Percentiles rank a stretch among this genome's conserved stretches.
Evolutionary conservation across 2,797 vertebrate species (phyloP).

Genomic region (Cichlasoma orientale): DNA sequence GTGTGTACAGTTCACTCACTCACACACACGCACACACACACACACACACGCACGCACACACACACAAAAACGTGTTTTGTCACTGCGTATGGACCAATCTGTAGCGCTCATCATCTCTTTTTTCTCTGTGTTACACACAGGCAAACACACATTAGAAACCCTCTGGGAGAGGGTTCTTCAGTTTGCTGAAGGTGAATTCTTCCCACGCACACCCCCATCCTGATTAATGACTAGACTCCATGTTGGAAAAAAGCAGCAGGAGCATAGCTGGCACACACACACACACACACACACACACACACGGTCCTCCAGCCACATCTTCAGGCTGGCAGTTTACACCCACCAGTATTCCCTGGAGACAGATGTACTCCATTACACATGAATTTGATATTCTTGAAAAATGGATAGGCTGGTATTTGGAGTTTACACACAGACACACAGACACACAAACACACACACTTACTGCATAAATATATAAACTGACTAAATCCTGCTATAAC

Average conservation of each 20-base stretch:
- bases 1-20: not conserved
- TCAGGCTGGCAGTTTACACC: constrained; percentile 58
- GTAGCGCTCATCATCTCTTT: not conserved
- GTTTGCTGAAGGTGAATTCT: constrained; percentile 73
- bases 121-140: constrained; percentile 10
- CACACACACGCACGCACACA: not conserved
- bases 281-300: not conserved
- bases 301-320: constrained; percentile 42
- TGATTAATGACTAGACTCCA: constrained; percentile 78
- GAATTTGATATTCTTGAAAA: constrained; percentile 45
- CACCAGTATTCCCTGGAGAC: constrained; percentile 61
- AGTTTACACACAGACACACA: not conserved
- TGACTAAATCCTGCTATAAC: constrained; percentile 8
- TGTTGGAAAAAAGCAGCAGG: constrained; percentile 31
- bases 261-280: not conserved
- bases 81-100: not conserved
- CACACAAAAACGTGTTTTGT: constrained; percentile 1
- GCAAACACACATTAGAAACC: constrained; percentile 32
- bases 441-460: constrained; percentile 2
- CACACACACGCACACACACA: no score
- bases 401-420: constrained; percentile 18
- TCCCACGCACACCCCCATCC: constrained; percentile 74
- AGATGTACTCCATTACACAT: constrained; percentile 58
- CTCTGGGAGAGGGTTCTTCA: constrained; percentile 68
- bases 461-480: not conserved